These are phyloP conservation scores for Zaprionus tsacasi DNA, from an alignment of 1,140 invertebrate genomes.

Conservation along the genomic window DNA sequence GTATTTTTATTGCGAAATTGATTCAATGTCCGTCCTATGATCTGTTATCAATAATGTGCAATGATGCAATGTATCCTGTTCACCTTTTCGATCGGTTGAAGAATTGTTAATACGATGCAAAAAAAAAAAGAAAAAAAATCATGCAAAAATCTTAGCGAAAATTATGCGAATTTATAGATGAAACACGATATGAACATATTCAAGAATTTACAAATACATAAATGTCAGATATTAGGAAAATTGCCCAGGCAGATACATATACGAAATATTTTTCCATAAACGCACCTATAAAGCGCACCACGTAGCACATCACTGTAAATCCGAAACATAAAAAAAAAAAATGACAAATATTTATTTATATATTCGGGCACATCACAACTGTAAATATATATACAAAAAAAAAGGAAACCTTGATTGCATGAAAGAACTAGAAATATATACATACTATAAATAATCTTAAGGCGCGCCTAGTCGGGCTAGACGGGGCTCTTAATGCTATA, in stretches of 20 bases:
- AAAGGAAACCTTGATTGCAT: conserved; percentile 16
- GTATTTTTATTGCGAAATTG: conserved; percentile 50
- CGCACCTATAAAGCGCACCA: conserved; percentile 39
- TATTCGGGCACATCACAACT: conserved; percentile 61
- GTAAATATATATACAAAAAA: conserved; percentile 43
- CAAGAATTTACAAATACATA: conserved; percentile 41
- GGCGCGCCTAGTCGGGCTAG: conserved; percentile 13
- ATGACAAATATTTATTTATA: conserved; percentile 26
- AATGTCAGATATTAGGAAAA: conserved; percentile 48
- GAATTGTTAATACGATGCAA: conserved; percentile 30
- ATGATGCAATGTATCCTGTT: conserved; percentile 39
- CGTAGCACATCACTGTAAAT: conserved; percentile 70
- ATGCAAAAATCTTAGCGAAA: conserved; percentile 48
- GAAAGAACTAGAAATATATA: conserved; percentile 27
- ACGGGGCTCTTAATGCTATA: conserved; percentile 36
- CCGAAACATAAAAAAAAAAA: conserved; percentile 29
- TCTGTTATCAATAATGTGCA: conserved; percentile 53
- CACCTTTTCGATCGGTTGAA: conserved; percentile 28
- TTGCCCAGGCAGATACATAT: conserved; percentile 43
- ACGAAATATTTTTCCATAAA: conserved; percentile 50
- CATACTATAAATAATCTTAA: conserved; percentile 18
- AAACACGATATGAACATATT: conserved; percentile 29
- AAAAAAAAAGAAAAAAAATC: background rate
- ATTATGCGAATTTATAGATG: conserved; percentile 68
- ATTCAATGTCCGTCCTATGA: conserved; percentile 75